Conservation (phyloP, 1,140 invertebrate species). For the Achroia grisella region DNA sequence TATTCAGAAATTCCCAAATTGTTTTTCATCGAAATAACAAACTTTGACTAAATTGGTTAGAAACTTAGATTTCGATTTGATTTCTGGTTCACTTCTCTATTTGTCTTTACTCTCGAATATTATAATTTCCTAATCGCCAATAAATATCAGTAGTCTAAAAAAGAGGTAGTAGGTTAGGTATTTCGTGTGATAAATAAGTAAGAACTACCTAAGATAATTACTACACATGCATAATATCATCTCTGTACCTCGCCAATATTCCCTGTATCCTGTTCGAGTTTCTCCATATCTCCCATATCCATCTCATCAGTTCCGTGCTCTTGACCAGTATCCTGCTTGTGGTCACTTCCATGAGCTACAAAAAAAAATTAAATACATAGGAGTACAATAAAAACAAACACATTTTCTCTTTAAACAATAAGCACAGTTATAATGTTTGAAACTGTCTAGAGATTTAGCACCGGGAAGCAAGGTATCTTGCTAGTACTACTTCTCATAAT, state of each 20-base stretch:
- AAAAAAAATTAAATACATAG: conserved; percentile 2
- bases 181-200: too few relatives aligned
- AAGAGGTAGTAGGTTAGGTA: too few relatives aligned
- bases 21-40: too few relatives aligned
- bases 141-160: too few relatives aligned
- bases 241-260: conserved; percentile 80
- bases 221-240: not conserved
- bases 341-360: conserved; percentile 24
- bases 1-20: too few relatives aligned
- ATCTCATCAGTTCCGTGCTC: conserved; percentile 76
- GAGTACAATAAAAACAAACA: not conserved
- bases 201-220: too few relatives aligned
- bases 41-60: too few relatives aligned
- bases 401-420: not conserved
- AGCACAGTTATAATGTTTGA: conserved; percentile 13
- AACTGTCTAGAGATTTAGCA: conserved; percentile 6
- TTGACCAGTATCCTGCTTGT: conserved; percentile 39
- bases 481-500: conserved; percentile 35
- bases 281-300: conserved; percentile 88
- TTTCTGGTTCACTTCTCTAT: too few relatives aligned
- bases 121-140: too few relatives aligned
- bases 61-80: too few relatives aligned
- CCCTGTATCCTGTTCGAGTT: conserved; percentile 81
- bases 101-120: too few relatives aligned
- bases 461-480: conserved; percentile 3